Base-by-base conservation (phyloP, 1,140 invertebrate species). In the Heliconius himera region DNA sequence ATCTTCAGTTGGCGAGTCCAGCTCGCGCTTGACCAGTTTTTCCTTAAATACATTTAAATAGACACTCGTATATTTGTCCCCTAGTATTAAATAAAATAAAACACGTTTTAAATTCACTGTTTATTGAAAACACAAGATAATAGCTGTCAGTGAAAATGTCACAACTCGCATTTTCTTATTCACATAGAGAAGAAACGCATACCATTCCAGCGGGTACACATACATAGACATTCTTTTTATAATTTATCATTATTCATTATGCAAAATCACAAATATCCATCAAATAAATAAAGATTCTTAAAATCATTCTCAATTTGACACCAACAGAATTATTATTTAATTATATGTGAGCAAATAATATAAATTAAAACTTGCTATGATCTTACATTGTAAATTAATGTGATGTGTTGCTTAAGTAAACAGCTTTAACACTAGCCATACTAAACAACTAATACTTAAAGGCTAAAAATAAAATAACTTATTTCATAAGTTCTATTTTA, bases 211-310 rank as follows among this genome's bases (percentile, higher is more conserved):
- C 74, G 46, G 74, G 74, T 76, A 76, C 4, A 46, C 41, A 46
- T 36, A 49, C 46, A 66, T 66, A 41, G 54, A 75, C 54, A 66
- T 76, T 70, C 22, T 66, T 16, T 26, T 29, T 66, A 66, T 66
- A 60, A 60, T 60, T 60, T 66, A 66, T 70, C 9, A 76, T 49
- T 18, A 76, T n/a, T 22, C 5, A 75, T 75, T 81, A 85, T 85
- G 84, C 83, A 87, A 88, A 85, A 86, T 82, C 84, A 87, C 73
- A 76, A 77, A 81, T 77, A 26, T 74, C 76, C 72, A 77, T 70
- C 75, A 75, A 70, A 73, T 75, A 70, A 81, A 77, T 77, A 70
- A 70, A 38, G 60, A 56, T 78, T 74, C 72, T 76, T 71, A 38
- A 36, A 41, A 26, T 82, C 81, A 66, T 81, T 77, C n/a, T 79